Conservation (phyloP, 2,797 vertebrate genomes). For the Babyrousa celebensis region DNA sequence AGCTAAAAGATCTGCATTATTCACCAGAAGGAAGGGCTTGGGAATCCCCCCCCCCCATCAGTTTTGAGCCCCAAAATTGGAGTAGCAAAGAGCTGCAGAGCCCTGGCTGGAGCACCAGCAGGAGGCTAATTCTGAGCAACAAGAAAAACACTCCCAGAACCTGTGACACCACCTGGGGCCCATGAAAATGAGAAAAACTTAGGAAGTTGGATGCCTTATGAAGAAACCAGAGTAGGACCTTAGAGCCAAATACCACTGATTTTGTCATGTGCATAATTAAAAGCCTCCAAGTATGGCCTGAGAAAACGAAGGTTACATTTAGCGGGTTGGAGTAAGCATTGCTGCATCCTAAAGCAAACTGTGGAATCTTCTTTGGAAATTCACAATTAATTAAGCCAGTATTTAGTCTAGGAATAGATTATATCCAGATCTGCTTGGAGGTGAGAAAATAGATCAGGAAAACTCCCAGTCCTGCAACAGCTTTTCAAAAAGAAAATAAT, state of each 20-base stretch:
- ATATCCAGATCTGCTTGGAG: conserved; percentile 32
- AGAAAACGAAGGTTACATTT: not conserved
- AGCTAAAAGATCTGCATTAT: not conserved
- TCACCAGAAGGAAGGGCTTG: not conserved
- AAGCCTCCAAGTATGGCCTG: not conserved
- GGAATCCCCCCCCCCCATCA: not conserved
- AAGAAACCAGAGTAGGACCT: conserved; percentile 5
- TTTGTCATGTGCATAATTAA: not conserved
- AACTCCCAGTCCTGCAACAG: not conserved
- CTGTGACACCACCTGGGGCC: not conserved
- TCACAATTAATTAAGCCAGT: conserved; percentile 46
- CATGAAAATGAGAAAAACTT: conserved; percentile 13
- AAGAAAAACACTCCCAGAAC: not conserved
- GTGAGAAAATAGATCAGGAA: conserved; percentile 29
- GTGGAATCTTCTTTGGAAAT: conserved; percentile 13
- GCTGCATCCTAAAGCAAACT: not conserved
- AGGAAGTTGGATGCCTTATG: not conserved
- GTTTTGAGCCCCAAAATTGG: not conserved
- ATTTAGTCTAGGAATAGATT: conserved; percentile 57
- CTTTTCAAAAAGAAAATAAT: not conserved
- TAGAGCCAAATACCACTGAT: not conserved
- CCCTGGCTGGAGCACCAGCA: not conserved
- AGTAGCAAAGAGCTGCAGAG: not conserved
- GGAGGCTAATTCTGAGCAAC: not conserved
- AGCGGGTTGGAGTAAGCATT: not conserved